Conservation (phyloP, 2,888 invertebrate genomes). For the Sarcophaga subvicina region DNA sequence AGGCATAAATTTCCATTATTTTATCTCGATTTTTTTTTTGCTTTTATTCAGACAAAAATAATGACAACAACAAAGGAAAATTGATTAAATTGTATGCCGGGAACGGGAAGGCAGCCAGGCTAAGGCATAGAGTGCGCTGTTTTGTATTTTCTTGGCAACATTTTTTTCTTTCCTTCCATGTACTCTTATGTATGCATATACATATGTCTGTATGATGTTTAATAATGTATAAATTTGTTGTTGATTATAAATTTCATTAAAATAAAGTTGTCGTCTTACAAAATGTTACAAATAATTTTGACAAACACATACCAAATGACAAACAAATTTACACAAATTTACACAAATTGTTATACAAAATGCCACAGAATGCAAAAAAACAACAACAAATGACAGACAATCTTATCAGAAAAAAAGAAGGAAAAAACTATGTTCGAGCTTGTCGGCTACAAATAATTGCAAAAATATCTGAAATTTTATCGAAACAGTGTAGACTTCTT, state of each 20-base stretch:
- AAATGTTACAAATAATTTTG: conserved; percentile 29
- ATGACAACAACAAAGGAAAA: conserved; percentile 40
- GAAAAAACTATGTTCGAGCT: too few relatives aligned
- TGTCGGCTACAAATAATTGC: too few relatives aligned
- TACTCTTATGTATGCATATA: neutral
- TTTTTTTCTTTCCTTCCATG: neutral
- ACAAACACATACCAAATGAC: neutral
- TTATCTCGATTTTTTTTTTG: conserved; percentile 17
- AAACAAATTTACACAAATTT: too few relatives aligned
- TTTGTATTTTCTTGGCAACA: neutral
- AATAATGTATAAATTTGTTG: conserved; percentile 41
- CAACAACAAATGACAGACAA: too few relatives aligned
- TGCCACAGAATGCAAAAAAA: too few relatives aligned
- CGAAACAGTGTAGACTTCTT: too few relatives aligned
- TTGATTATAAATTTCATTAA: conserved; percentile 63
- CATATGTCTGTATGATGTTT: neutral
- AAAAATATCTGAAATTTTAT: too few relatives aligned
- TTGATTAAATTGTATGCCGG: conserved; percentile 51
- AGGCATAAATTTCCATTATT: conserved; percentile 44
- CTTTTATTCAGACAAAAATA: conserved; percentile 22
- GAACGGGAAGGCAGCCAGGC: neutral
- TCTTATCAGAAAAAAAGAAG: too few relatives aligned
- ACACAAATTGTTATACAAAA: too few relatives aligned
- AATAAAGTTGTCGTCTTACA: conserved; percentile 65
- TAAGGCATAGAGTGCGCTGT: neutral